Evolutionary conservation across 2,113 vertebrate species (phyloP), one percentile per base, ranked within the genome.

Genomic region (Dryoscopus gambensis): DNA sequence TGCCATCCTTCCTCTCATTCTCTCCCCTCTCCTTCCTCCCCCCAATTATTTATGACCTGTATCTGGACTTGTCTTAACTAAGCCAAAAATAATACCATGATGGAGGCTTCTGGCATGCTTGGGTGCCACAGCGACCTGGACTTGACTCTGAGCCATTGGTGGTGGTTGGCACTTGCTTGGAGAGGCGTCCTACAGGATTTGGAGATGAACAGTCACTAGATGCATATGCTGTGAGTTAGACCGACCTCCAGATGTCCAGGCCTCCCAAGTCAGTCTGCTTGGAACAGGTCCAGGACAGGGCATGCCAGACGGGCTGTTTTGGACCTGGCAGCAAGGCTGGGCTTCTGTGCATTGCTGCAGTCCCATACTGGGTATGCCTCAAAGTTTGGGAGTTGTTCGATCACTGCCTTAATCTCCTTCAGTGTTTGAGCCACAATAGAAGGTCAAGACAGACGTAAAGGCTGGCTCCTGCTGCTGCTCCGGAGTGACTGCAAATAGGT

Each of bases 361-460:
- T 30, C 49, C 67, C n/a, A 20, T 30, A 14, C 27, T 1, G 19
- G 28, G 11, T 75, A 68, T 73, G 35, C 20, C 83, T 84, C 56
- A n/a, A 74, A 81, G 33, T 80, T 24, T 42, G 17, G 60, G 71
- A 89, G 28, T 67, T 87, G 35, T 87, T 87, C 84, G 88, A 47
- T 68, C 70, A 33, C 20, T 73, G 62, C 59, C 78, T 83, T 93
- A 87, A 91, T 94, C 84, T 95, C 86, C 76, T 73, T 46, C 81
- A 89, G 8, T 57, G 73, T 68, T 42, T 90, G 52, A 95, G 67
- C 70, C 73, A 97, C 96, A 97, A 97, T 96, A 96, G 97, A 97
- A 97, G 97, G 97, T 97, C 97, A 97, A 70, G 87, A 90, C 55
- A 84, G 94, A 97, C 81, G 89, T 96, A 97, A 94, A 95, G 92